Base-by-base conservation (phyloP, 35 echinoderm and acorn worm genomes). In the Heliocidaris tuberculata region DNA sequence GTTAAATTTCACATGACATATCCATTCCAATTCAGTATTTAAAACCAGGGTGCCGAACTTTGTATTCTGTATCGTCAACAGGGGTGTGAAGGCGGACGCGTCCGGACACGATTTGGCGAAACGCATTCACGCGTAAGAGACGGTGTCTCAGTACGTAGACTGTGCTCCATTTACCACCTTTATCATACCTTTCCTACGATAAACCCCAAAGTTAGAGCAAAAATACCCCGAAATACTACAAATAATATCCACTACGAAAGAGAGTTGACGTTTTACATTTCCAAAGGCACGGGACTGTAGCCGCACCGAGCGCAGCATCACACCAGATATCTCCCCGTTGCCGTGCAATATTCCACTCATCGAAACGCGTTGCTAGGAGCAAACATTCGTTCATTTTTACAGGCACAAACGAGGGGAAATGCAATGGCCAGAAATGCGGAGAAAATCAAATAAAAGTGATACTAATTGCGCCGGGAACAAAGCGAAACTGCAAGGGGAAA, bases 21-120 rank as follows among this genome's bases (percentile, higher is more conserved):
- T 59, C 48, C 27, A 49, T 93, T 49, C 47, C 48, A 93, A 30
- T 59, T 59, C 48, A 50, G 31, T 48, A 30, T 49, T 93, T 59
- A 59, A 91, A 93, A 93, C 31, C 91, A 50, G 91, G 91, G 91
- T 93, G 91, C 50, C 91, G 91, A 93, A 93, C 91, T 50, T 49
- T 93, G 50, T 48, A 93, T 30, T 48, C 50, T 59, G 29, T n/a
- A n/a, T 93, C 91, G 91, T 93, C 91, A 93, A 49, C 91, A 93
- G 91, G 91, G 91, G 91, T 93, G 48, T 93, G 21, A 93, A 59
- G 91, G 47, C 91, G 91, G 91, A 59, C 91, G 91, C 47, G 91
- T 93, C 91, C 91, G 31, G 91, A 93, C 91, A 93, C 47, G 91
- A 30, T 54, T 48, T 30, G 48, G 29, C 50, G 29, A 93, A 93